Conservation (phyloP, 2,888 invertebrate genomes). For the Dermolepida albohirtum region DNA sequence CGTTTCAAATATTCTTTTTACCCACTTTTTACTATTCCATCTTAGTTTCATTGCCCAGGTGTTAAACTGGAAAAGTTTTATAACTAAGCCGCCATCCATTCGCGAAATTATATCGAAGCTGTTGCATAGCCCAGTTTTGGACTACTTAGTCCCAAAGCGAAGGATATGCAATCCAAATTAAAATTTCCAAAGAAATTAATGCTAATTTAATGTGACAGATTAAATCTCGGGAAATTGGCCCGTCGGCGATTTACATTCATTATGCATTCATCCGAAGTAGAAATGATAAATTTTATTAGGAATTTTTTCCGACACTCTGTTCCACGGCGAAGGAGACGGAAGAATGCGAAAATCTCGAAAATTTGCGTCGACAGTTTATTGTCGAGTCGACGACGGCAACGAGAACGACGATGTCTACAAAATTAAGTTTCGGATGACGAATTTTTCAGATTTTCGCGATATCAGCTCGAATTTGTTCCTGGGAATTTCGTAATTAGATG, state of each 20-base stretch:
- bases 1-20: too few relatives aligned
- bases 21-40: too few relatives aligned
- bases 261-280: conserved; percentile 38
- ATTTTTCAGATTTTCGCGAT: conserved; percentile 15
- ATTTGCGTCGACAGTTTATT: conserved; percentile 19
- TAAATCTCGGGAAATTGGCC: conserved; percentile 37
- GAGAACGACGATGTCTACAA: background rate
- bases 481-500: conserved; percentile 11
- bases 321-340: background rate
- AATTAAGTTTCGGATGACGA: conserved; percentile 22
- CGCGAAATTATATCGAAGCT: too few relatives aligned
- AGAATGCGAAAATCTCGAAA: conserved; percentile 10
- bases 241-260: conserved; percentile 35
- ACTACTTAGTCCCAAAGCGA: background rate
- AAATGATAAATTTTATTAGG: conserved; percentile 39
- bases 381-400: background rate
- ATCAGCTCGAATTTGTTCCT: background rate
- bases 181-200: conserved; percentile 42
- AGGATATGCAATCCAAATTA: conserved; percentile 38
- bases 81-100: too few relatives aligned
- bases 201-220: conserved; percentile 43
- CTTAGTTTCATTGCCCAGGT: too few relatives aligned
- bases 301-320: conserved; percentile 30
- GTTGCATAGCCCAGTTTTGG: background rate
- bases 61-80: too few relatives aligned